A percentile compares a stretch with the other conserved stretches of the same genome.
Conservation (phyloP, 2,113 vertebrate genomes). For the Tragelaphus buxtoni region DNA sequence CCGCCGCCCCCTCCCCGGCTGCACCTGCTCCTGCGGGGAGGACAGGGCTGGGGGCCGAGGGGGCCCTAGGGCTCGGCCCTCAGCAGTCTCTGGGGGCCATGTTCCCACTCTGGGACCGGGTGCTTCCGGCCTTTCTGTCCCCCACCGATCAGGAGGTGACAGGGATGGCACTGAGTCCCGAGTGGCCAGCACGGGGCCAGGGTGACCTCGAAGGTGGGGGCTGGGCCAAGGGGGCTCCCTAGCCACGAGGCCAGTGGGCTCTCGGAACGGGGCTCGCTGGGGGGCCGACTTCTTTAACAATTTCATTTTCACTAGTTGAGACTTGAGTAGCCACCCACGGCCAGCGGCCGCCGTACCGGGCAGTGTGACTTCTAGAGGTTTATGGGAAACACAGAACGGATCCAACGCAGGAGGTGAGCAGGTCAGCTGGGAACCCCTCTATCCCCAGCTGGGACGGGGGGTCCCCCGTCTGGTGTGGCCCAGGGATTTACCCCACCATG, state of each 20-base stretch:
- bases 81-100: not conserved
- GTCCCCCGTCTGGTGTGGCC: not conserved
- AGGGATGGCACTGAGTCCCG: not conserved
- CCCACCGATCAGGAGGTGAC: not conserved
- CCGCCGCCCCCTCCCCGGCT: not conserved
- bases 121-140: not conserved
- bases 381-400: rapidly evolving
- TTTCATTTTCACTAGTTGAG: not conserved
- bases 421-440: not conserved
- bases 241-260: not conserved
- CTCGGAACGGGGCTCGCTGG: not conserved
- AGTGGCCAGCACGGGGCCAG: not conserved
- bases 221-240: not conserved
- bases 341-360: not conserved
- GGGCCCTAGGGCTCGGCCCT: too few relatives aligned
- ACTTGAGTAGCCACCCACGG: not conserved
- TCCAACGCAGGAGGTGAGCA: not conserved
- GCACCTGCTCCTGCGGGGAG: not conserved
- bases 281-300: not conserved
- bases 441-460: not conserved
- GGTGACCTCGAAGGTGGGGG: not conserved
- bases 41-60: not conserved
- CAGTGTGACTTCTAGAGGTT: too few relatives aligned
- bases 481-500: rapidly evolving
- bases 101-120: not conserved